Conservation (phyloP, 2,113 vertebrate species). For the Leucopsar rothschildi region DNA sequence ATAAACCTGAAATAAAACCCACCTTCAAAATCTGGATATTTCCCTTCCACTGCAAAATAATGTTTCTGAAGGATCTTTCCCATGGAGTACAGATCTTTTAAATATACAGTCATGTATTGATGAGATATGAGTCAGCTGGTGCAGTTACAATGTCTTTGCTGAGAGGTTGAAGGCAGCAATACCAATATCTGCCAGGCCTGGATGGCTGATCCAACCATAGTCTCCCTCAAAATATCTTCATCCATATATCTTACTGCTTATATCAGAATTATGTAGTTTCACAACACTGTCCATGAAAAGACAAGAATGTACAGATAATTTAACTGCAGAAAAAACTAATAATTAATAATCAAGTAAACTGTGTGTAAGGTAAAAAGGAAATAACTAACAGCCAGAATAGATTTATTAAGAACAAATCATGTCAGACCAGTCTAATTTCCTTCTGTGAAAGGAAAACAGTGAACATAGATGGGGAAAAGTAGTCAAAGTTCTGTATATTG, state of each 20-base stretch:
- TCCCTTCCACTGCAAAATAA: neutral
- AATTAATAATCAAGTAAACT: neutral
- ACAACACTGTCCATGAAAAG: neutral
- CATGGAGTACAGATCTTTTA: neutral
- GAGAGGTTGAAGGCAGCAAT: neutral
- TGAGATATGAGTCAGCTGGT: neutral
- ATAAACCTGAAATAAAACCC: neutral
- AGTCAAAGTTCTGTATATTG: neutral
- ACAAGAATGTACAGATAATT: neutral
- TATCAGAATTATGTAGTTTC: neutral
- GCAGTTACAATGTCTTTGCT: neutral
- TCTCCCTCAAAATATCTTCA: neutral
- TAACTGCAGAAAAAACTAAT: neutral
- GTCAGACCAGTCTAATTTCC: neutral
- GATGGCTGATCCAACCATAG: neutral
- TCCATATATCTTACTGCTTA: neutral
- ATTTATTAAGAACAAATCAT: conserved; percentile 28
- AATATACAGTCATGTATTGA: neutral
- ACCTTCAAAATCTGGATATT: neutral
- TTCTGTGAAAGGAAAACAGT: neutral
- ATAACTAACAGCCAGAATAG: neutral
- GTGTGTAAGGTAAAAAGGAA: neutral
- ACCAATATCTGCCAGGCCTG: neutral
- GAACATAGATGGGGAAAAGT: neutral
- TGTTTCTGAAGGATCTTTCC: neutral